phyloP scores from a whole-genome alignment of 2,888 invertebrate species.

The Heliconius hortense region DNA sequence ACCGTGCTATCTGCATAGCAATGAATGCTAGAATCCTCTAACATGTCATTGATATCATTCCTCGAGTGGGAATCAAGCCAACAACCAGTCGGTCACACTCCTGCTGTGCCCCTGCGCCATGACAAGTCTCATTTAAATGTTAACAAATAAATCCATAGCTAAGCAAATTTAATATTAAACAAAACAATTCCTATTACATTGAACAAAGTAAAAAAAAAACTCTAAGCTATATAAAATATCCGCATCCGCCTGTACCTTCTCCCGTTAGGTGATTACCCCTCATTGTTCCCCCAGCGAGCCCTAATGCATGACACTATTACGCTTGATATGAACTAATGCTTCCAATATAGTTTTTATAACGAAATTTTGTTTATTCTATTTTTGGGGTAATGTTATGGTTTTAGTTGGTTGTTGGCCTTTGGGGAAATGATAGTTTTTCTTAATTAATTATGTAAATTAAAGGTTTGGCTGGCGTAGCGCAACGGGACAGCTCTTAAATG shows the following conservation, averaged over 20 bases:
- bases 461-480: background rate
- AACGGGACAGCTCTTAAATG: too few relatives aligned
- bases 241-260: slow-evolving; percentile 39
- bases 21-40: too few relatives aligned
- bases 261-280: slow-evolving; percentile 73
- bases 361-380: background rate
- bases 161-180: background rate
- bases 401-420: background rate
- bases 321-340: slow-evolving; percentile 66
- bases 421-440: background rate
- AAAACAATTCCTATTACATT: background rate
- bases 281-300: slow-evolving; percentile 69
- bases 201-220: background rate
- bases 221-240: background rate
- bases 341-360: slow-evolving; percentile 57
- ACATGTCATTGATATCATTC: too few relatives aligned
- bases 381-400: background rate
- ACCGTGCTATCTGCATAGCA: too few relatives aligned
- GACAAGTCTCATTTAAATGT: too few relatives aligned
- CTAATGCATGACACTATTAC: slow-evolving; percentile 78
- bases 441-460: background rate
- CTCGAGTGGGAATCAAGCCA: too few relatives aligned
- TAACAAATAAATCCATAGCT: background rate
- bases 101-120: too few relatives aligned
- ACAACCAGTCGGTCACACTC: too few relatives aligned